Base-by-base conservation (phyloP, 2,888 invertebrate species). In the Capitulum mitella region DNA sequence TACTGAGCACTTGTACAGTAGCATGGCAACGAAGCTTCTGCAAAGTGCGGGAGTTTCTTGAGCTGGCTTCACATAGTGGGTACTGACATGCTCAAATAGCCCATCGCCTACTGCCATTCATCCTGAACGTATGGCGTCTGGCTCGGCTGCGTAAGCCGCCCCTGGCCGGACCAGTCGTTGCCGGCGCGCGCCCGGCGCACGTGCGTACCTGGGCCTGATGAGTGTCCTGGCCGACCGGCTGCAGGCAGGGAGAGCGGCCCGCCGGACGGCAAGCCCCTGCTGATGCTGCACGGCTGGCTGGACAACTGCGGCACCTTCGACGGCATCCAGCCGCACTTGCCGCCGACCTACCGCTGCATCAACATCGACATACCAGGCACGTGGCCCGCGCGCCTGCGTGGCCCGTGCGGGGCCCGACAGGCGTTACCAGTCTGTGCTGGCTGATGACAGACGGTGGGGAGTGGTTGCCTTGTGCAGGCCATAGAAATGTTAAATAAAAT, bases 281-380 rank as follows among this genome's bases (percentile, higher is more conserved):
- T 84, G 70, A 82, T 80, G n/a, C 75, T 84, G 2, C 84, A 84
- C 80, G 84, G 84, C 43, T 83, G 83, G 83, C 82, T 82, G 78
- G 83, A 84, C 79, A 84, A 84, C 79, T 81, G 81, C 51, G 83
- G 82, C 14, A 79, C 83, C 16, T 84, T 83, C 79, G 83, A 84
- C 74, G 76, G 75, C 16, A 75, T 84, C 16, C 81, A 82, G 40
- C 82, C 82, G n/a, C 61, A 82, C 26, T 77, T 84, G 22, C 75
- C 80, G 26, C 43, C 75, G 3, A 51, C 81, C 58, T 79, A 81
- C 29, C 79, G 82, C 46, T 76, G 76, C 76, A 19, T 46, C 46
- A 48, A 43, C 77, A 48, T 76, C 29, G 76, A 76, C 32, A 10
- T 76, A 12, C 76, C 76, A 1, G 76, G 76, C 46, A n/a, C 10